phyloP scores from a whole-genome alignment of 1,140 invertebrate species.

The Lasioglossum albipes region DNA sequence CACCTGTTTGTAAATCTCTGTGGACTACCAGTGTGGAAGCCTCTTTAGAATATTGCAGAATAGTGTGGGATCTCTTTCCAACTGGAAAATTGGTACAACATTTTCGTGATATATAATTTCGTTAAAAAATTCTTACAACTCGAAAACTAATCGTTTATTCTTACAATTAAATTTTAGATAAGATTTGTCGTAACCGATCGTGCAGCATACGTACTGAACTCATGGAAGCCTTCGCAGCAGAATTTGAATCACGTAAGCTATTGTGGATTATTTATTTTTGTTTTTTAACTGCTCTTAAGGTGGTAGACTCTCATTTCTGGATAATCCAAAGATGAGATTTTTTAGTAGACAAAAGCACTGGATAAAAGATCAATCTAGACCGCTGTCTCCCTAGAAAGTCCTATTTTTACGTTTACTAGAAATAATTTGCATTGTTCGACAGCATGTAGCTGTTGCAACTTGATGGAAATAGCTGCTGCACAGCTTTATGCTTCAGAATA shows the following conservation, averaged over 20 bases:
- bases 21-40: constrained; percentile 98
- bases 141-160: constrained; percentile 12
- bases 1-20: constrained; percentile 92
- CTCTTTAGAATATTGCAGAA: constrained; percentile 95
- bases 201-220: constrained; percentile 88
- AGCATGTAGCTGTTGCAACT: too few relatives aligned
- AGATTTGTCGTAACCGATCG: constrained; percentile 92
- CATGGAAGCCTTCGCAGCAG: constrained; percentile 89
- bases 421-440: too few relatives aligned
- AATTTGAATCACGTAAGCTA: constrained; percentile 88
- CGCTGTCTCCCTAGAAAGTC: too few relatives aligned
- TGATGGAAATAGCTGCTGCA: too few relatives aligned
- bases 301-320: too few relatives aligned
- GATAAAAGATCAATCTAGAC: too few relatives aligned
- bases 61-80: constrained; percentile 98
- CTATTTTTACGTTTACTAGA: too few relatives aligned
- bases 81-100: constrained; percentile 88
- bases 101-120: constrained; percentile 24
- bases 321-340: too few relatives aligned
- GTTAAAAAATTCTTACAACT: constrained; percentile 4
- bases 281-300: not conserved
- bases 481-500: too few relatives aligned
- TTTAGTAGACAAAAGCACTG: too few relatives aligned
- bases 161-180: constrained; percentile 82
- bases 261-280: constrained; percentile 1